Percentiles rank a stretch among this genome's conserved stretches.
Conservation (phyloP, 2,113 vertebrate species). For the Oophaga pumilio region DNA sequence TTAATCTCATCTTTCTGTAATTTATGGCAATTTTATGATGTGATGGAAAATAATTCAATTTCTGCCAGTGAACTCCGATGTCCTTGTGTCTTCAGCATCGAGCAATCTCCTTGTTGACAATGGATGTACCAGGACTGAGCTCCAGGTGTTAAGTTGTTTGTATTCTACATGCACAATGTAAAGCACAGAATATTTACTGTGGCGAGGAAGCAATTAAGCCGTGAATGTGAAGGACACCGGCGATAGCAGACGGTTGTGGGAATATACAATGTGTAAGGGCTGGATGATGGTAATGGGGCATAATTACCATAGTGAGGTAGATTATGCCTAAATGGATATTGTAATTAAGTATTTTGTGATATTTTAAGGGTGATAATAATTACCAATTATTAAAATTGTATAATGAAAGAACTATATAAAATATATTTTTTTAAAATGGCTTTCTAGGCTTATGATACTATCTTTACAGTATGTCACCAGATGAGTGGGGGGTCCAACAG, state of each 20-base stretch:
- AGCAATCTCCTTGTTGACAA: background rate
- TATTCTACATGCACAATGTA: background rate
- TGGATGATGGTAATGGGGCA: background rate
- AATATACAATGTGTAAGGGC: background rate
- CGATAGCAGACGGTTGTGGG: background rate
- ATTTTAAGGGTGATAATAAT: background rate
- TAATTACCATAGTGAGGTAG: background rate
- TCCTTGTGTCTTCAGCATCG: background rate
- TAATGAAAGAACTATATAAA: too few species aligned
- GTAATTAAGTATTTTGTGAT: background rate
- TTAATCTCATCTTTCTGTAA: background rate
- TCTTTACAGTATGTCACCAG: too few species aligned
- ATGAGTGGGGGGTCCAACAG: too few species aligned
- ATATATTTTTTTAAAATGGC: too few species aligned
- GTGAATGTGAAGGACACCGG: background rate
- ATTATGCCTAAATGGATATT: background rate
- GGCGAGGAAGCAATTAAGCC: background rate
- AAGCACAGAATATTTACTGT: background rate
- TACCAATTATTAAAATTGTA: background rate
- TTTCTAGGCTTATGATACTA: too few species aligned
- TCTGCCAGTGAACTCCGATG: background rate
- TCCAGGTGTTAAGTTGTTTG: background rate
- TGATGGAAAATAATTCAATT: background rate
- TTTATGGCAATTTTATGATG: slow-evolving; percentile 18
- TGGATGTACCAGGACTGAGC: background rate